Evolutionary conservation across 2,888 invertebrate species (phyloP), one percentile per base, ranked within the genome.

Genomic region (Eristalis pertinax): DNA sequence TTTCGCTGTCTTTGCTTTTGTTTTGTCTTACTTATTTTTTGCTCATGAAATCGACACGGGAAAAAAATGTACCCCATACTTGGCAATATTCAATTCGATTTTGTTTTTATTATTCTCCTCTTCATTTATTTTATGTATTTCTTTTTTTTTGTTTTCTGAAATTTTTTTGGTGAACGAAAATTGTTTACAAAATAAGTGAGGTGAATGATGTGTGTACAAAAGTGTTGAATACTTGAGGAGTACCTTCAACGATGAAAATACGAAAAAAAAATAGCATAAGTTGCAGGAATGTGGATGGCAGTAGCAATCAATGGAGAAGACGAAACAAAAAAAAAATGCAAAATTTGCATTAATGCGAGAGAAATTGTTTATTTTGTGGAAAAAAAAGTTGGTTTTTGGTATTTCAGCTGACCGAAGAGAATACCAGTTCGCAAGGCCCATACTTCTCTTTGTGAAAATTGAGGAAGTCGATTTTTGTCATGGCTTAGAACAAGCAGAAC

Each of bases 101-200:
- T 58, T 76, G 69, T 68, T 84, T 32, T 69, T 77, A 43, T 77
- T 81, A 60, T 70, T 65, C 50, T 50, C 70, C 58, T 60, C 4
- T 63, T 35, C 22, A 8, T 69, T 69, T 60, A 35, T 24, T 50
- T 62, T 68, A 50, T 50, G 50, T 50, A 50, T 19, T 50, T 50
- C 19, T n/a, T 50, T 50, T 50, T 65, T 72, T 72, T 38, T 29
- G 26, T 43, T 50, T 50, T 7, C 19, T 29, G 19, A 2, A 19
- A 19, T 19, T 50, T 50, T 50, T 50, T 50, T 15, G 50, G 43
- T 43, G 43, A 62, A 70, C 32, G 35, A 72, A 72, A 50, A 65
- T 32, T 81, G 63, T 85, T 85, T 76, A 81, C 81, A 85, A 76
- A 68, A 85, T 63, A 72, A 69, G 72, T 78, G 78, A 82, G 77